Evolutionary conservation across 1,140 invertebrate species (phyloP).

Genomic region (Pissodes strobi): DNA sequence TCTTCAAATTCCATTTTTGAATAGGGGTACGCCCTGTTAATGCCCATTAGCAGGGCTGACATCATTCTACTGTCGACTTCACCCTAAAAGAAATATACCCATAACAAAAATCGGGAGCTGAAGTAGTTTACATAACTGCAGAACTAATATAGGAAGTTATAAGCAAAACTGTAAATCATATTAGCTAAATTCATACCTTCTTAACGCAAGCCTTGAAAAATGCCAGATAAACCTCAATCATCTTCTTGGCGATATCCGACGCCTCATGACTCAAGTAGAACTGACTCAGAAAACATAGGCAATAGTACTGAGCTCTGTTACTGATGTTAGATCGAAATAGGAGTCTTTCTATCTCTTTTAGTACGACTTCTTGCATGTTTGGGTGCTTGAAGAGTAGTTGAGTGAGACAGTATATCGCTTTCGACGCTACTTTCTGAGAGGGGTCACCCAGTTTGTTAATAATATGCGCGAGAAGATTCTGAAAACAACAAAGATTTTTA

Average conservation of each 20-base stretch:
- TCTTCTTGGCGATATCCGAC: constrained; percentile 73
- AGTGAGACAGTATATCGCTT: constrained; percentile 83
- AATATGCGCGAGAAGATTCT: constrained; percentile 78
- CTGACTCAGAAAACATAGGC: constrained; percentile 88
- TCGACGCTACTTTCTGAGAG: constrained; percentile 81
- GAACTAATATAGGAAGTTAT: no score
- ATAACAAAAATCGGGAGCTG: no score
- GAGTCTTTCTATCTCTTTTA: constrained; percentile 86
- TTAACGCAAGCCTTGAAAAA: constrained; percentile 94
- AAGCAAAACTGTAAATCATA: no score
- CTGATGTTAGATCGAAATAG: constrained; percentile 85
- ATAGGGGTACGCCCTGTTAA: constrained; percentile 86
- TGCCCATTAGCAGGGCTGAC: constrained; percentile 85
- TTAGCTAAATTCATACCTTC: constrained; percentile 63
- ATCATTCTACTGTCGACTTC: constrained; percentile 92
- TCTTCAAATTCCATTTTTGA: constrained; percentile 63
- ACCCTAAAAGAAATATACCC: constrained; percentile 61
- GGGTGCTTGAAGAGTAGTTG: constrained; percentile 85
- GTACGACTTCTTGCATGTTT: constrained; percentile 88
- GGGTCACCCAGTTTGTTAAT: constrained; percentile 98
- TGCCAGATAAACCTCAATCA: constrained; percentile 92
- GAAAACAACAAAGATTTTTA: constrained; percentile 47
- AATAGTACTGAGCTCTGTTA: constrained; percentile 88
- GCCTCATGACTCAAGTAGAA: constrained; percentile 75
- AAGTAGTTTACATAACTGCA: no score